Conservation (phyloP, 2,888 invertebrate species). For the Liopterus haemorrhoidalis region DNA sequence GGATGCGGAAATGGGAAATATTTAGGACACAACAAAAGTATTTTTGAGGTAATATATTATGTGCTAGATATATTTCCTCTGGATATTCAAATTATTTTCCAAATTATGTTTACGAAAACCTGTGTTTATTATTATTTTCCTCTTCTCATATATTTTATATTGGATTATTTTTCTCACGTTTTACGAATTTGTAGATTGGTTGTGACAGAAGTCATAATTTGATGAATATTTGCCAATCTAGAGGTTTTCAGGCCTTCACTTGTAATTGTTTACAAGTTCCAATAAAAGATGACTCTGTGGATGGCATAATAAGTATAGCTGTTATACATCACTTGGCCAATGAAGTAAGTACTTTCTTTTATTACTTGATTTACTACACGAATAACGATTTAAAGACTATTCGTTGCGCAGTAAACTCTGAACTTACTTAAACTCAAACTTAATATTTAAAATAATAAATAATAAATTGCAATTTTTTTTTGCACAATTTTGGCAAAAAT, state of each 20-base stretch:
- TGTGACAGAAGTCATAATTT: conserved; percentile 73
- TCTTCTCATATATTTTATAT: not conserved
- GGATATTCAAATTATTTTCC: conserved; percentile 17
- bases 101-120: conserved; percentile 4
- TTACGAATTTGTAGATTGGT: conserved; percentile 58
- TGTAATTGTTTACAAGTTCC: conserved; percentile 74
- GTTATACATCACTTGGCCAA: conserved; percentile 94
- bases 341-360: conserved; percentile 49
- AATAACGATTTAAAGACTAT: too few species aligned
- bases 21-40: conserved; percentile 56
- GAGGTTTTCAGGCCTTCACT: conserved; percentile 62
- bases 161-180: conserved; percentile 26
- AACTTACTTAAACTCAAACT: too few species aligned
- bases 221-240: conserved; percentile 54
- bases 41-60: conserved; percentile 52
- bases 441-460: too few species aligned
- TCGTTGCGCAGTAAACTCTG: too few species aligned
- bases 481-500: too few species aligned
- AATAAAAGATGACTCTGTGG: conserved; percentile 60
- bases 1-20: conserved; percentile 99
- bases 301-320: conserved; percentile 88
- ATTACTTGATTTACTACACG: too few species aligned
- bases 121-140: not conserved
- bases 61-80: conserved; percentile 18
- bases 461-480: too few species aligned